Conservation (phyloP, 2,797 vertebrate species). For the Parotocinclus haroldoi region DNA sequence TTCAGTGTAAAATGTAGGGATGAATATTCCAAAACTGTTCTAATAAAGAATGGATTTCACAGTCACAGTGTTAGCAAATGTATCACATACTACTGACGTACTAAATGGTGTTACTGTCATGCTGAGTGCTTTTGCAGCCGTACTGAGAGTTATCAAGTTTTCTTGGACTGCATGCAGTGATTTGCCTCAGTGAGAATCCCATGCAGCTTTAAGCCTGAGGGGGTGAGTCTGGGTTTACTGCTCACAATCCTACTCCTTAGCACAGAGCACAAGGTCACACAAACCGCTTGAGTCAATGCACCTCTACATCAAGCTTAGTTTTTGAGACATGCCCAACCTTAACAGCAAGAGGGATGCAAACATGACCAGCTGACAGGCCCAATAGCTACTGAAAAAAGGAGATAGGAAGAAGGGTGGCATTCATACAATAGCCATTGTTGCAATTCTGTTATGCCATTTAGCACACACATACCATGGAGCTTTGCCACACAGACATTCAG, state of each 20-base stretch:
- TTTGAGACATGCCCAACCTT: conserved; percentile 14
- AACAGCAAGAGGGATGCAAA: conserved; percentile 26
- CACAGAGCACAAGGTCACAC: conserved; percentile 38
- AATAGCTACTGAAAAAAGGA: neutral
- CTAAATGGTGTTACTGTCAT: neutral
- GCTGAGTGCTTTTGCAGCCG: conserved; percentile 2
- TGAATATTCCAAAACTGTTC: neutral
- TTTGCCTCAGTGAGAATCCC: conserved; percentile 14
- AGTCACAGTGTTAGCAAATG: neutral
- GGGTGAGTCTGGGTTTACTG: conserved; percentile 22
- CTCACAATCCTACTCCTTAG: conserved; percentile 15
- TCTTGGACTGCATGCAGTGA: conserved; percentile 3
- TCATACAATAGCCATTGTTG: conserved; percentile 18
- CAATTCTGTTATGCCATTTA: conserved; percentile 21
- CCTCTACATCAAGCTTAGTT: conserved; percentile 21
- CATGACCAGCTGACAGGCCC: conserved; percentile 25
- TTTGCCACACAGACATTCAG: conserved; percentile 8
- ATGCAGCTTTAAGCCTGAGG: conserved; percentile 2
- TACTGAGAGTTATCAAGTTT: neutral
- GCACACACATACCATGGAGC: neutral
- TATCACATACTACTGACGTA: conserved; percentile 3
- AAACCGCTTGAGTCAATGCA: conserved; percentile 18
- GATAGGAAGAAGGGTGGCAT: neutral
- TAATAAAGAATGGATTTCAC: neutral
- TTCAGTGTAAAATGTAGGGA: too few species aligned